Base-by-base conservation (phyloP, 1,140 invertebrate genomes). In the Cydia strobilella region DNA sequence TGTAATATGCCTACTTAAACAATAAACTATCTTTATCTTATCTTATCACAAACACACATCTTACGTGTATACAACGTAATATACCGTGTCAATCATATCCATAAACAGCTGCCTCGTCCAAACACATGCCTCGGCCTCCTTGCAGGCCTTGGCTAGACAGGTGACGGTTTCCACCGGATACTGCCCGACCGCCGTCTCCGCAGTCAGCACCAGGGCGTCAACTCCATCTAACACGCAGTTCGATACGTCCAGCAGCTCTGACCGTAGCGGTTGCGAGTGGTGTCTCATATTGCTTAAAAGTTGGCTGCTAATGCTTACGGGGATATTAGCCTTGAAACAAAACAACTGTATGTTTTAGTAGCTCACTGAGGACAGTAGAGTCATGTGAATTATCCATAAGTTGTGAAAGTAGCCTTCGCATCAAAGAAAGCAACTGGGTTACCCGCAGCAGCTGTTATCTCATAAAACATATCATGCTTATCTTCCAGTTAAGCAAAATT, bases 71-170 rank as follows among this genome's bases (percentile, higher is more conserved):
- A 13, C 20, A 75, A 75, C 73, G 59, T 27, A 35, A 76, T 23
- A 59, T 73, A 92, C 90, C 83, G 86, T 87, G 93, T 94, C 86
- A 66, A 91, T 80, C 20, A 98, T 90, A 82, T 98, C 96, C 54
- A 94, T 94, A 84, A 97, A 97, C 39, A 96, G 86, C 82, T 96
- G 95, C 76, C 94, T 94, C 76, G 97, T 96, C 94, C 96, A 98
- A 27, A 97, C 87, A 23, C 97, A 97, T 15, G 96, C 94, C 91
- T 98, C 97, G 0, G 97, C 97, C 92, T 98, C 97, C 80, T 95
- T 94, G 80, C 96, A 96, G 73, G 97, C 95, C 35, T 93, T 94
- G 45, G 95, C 94, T 93, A 97, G 94, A 23, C 94, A 95, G 75
- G 93, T 88, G 27, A 97, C 94, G 35, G 95, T 93, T 48, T 95